Conservation (phyloP, 23 tunicate genomes). For the Trididemnum clinides region DNA sequence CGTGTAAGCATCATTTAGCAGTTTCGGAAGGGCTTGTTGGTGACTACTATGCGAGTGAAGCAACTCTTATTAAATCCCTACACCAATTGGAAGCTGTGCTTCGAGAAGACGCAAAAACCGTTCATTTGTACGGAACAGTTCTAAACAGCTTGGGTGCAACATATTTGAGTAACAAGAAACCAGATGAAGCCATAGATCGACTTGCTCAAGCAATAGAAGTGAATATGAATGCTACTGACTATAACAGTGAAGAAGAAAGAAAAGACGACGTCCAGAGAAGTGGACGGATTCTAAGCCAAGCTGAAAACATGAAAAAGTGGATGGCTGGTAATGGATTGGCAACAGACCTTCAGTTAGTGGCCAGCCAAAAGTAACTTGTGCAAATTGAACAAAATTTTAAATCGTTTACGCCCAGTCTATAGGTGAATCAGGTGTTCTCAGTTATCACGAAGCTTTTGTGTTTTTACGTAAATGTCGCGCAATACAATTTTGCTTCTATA, state of each 20-base stretch:
- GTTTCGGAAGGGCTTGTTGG: not conserved
- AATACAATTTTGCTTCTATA: too few relatives aligned
- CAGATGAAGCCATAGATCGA: not conserved
- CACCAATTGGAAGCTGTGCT: not conserved
- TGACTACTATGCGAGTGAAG: not conserved
- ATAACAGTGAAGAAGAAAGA: conserved; percentile 9
- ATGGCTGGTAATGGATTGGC: too few relatives aligned
- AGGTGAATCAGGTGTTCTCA: too few relatives aligned
- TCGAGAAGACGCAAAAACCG: not conserved
- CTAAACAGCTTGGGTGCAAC: conserved; percentile 7
- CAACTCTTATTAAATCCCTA: not conserved
- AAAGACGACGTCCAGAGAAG: not conserved
- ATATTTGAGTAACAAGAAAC: not conserved
- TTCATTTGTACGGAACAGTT: not conserved
- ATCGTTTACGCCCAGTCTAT: too few relatives aligned
- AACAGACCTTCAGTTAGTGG: too few relatives aligned
- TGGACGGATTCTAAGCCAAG: not conserved
- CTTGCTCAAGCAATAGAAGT: conserved; percentile 7
- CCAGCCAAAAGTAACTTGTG: too few relatives aligned
- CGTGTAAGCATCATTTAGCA: not conserved
- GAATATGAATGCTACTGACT: not conserved
- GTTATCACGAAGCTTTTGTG: too few relatives aligned
- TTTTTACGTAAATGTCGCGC: too few relatives aligned
- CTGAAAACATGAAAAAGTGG: not conserved
- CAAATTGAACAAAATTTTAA: too few relatives aligned